Evolutionary conservation across 2,797 vertebrate species (phyloP).

Genomic region (Pseudomugil gertrudae): DNA sequence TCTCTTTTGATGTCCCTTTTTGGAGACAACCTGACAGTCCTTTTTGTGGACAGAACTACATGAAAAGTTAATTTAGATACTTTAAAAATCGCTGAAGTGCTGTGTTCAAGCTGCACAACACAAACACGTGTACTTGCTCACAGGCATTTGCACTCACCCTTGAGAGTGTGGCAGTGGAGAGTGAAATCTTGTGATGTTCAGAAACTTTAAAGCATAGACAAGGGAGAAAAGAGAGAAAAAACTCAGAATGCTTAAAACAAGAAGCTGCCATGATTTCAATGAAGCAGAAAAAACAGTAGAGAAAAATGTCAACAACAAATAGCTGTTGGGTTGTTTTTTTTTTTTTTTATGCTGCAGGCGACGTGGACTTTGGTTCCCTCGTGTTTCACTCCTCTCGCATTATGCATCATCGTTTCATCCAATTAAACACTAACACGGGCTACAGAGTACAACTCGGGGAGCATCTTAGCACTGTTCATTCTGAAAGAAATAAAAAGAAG

Average conservation of each 20-base stretch:
- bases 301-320: constrained; percentile 81
- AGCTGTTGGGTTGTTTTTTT: constrained; percentile 79
- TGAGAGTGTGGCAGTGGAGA: constrained; percentile 49
- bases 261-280: constrained; percentile 63
- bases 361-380: constrained; percentile 71
- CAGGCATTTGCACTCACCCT: constrained; percentile 22
- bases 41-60: constrained; percentile 46
- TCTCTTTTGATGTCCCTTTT: constrained; percentile 45
- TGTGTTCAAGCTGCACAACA: constrained; percentile 29
- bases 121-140: constrained; percentile 19
- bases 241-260: constrained; percentile 61
- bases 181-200: constrained; percentile 57
- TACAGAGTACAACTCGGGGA: constrained; percentile 50
- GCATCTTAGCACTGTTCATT: constrained; percentile 39
- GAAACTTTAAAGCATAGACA: constrained; percentile 53
- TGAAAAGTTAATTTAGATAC: constrained; percentile 58
- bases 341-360: constrained; percentile 65
- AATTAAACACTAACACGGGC: constrained; percentile 75
- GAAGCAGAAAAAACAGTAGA: constrained; percentile 67
- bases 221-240: constrained; percentile 28
- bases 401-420: constrained; percentile 79
- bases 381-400: constrained; percentile 64
- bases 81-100: constrained; percentile 30
- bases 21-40: constrained; percentile 41
- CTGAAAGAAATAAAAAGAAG: constrained; percentile 23